Evolutionary conservation across 2,797 vertebrate genomes (phyloP).

Genomic region (Notolepis coatsorum): DNA sequence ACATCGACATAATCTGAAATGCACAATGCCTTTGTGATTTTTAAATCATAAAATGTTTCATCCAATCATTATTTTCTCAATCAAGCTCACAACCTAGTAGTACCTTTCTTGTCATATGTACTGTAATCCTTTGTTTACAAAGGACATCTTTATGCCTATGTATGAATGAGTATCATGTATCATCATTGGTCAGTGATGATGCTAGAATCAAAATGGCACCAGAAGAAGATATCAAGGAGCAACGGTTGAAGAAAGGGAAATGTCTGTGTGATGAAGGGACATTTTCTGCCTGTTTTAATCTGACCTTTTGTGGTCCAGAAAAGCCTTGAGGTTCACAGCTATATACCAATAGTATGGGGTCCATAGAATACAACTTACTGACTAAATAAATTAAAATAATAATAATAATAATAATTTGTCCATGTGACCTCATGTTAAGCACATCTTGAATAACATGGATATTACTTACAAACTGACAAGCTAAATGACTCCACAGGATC

Average conservation of each 20-base stretch:
- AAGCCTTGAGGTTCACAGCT: no score
- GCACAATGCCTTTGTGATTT: conserved; percentile 23
- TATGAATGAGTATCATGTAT: conserved; percentile 16
- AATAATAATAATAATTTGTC: no score
- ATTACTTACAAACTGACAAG: no score
- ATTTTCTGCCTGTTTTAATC: background rate
- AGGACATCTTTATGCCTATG: conserved; percentile 46
- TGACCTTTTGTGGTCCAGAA: background rate
- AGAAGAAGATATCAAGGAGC: background rate
- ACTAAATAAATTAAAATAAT: no score
- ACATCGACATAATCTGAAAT: background rate
- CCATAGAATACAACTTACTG: no score
- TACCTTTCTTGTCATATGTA: conserved; percentile 27
- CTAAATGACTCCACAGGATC: no score
- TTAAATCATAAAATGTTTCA: background rate
- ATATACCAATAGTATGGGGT: no score
- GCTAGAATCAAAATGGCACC: conserved; percentile 16
- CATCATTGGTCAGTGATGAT: conserved; percentile 16
- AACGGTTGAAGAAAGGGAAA: background rate
- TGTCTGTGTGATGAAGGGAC: background rate
- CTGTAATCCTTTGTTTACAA: conserved; percentile 54
- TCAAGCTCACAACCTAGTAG: conserved; percentile 2
- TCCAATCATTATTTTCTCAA: background rate
- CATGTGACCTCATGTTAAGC: no score
- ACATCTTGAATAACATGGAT: no score